Percentiles rank a stretch among this genome's conserved stretches.
phyloP scores from a whole-genome alignment of 2,797 vertebrate genomes.

The Anolis apletophallus region DNA sequence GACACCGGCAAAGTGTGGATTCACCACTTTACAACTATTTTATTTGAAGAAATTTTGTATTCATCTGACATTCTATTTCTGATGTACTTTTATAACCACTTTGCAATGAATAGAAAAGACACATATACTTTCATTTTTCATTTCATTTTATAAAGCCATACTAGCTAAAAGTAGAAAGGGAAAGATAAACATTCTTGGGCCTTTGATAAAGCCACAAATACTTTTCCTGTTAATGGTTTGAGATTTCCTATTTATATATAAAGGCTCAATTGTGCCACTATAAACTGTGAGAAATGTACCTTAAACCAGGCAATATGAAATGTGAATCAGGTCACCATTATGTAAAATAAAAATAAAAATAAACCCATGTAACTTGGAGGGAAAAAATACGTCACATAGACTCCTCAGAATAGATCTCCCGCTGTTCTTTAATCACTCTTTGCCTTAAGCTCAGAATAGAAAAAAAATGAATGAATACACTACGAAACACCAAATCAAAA shows the following conservation, averaged over 20 bases:
- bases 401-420: neutral
- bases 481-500: neutral
- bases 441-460: neutral
- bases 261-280: neutral
- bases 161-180: neutral
- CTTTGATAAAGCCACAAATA: neutral
- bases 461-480: constrained; percentile 1
- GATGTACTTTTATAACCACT: neutral
- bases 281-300: constrained; percentile 29
- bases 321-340: constrained; percentile 46
- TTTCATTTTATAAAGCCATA: neutral
- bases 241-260: neutral
- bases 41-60: neutral
- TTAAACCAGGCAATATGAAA: neutral
- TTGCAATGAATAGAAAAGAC: neutral
- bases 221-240: neutral
- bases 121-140: neutral
- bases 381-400: constrained; percentile 14
- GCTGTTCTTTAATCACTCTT: constrained; percentile 1
- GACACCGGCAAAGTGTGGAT: too few species aligned
- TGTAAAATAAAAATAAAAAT: constrained; percentile 31
- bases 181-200: neutral
- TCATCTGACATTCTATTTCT: neutral
- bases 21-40: neutral
- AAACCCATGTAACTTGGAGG: constrained; percentile 33